Evolutionary conservation across 1,140 invertebrate species (phyloP).

Genomic region (Hylaeus volcanicus): DNA sequence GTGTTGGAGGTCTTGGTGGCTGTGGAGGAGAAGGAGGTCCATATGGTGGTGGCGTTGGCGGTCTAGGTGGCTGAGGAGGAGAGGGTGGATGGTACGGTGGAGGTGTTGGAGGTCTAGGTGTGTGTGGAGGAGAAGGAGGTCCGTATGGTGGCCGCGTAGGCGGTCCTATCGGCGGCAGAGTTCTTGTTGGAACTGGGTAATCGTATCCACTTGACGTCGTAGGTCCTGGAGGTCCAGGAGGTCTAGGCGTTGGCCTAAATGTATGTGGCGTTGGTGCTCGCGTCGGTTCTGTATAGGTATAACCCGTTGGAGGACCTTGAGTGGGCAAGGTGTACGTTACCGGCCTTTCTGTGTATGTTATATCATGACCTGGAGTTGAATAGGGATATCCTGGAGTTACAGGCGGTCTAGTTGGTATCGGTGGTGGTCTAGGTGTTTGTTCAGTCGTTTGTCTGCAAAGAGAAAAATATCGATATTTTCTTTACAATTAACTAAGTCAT

Average conservation of each 20-base stretch:
- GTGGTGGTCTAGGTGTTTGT: slow-evolving; percentile 7
- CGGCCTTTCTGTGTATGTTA: slow-evolving; percentile 16
- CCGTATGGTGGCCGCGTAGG: slow-evolving; percentile 8
- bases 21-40: slow-evolving; percentile 41
- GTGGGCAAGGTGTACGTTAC: neutral
- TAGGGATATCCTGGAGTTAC: slow-evolving; percentile 37
- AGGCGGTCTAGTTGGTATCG: slow-evolving; percentile 1
- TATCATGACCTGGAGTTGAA: slow-evolving; percentile 11
- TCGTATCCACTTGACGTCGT: neutral
- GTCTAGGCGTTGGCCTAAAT: slow-evolving; percentile 14
- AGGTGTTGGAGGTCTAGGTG: slow-evolving; percentile 19
- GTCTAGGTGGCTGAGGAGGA: slow-evolving; percentile 17
- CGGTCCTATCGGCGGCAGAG: neutral
- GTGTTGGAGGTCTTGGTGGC: slow-evolving; percentile 23
- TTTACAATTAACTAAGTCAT: no score
- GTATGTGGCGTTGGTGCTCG: slow-evolving; percentile 22
- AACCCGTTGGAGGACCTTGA: slow-evolving; percentile 14
- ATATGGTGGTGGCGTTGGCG: slow-evolving; percentile 44
- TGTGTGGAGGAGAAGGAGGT: neutral
- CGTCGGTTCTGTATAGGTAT: slow-evolving; percentile 12
- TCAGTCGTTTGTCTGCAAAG: neutral
- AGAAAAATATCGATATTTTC: neutral
- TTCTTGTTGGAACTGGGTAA: no score
- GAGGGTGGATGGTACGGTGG: neutral
- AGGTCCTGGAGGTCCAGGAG: slow-evolving; percentile 31